A percentile compares a stretch with the other conserved stretches of the same genome.
phyloP scores from a whole-genome alignment of 2,797 vertebrate species.

The Hirundo rustica region DNA sequence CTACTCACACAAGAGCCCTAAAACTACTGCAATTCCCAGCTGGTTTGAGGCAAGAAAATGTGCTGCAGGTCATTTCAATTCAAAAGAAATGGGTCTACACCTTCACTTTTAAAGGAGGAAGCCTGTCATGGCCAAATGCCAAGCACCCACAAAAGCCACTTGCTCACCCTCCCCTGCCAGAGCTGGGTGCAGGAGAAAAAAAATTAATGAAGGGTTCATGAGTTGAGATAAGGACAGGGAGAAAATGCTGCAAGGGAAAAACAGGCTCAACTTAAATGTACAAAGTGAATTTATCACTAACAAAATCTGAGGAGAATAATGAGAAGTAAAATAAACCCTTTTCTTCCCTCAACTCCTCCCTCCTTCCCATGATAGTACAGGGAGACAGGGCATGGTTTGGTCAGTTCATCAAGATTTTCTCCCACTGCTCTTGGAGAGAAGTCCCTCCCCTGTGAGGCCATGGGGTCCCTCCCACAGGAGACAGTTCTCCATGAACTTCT shows the following conservation, averaged over 20 bases:
- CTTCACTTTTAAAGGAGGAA: background rate
- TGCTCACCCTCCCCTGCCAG: background rate
- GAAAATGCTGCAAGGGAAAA: background rate
- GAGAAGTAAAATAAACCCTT: background rate
- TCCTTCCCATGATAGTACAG: fast-evolving
- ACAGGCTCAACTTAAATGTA: too few species aligned
- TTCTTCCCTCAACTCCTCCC: background rate
- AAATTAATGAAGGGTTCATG: background rate
- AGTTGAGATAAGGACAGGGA: too few species aligned
- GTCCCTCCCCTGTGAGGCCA: background rate
- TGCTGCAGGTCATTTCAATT: background rate
- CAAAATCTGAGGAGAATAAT: background rate
- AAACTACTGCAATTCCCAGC: background rate
- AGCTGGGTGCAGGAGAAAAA: background rate
- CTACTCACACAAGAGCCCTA: background rate
- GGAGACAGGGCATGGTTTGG: background rate
- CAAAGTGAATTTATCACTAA: background rate
- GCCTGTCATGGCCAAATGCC: background rate
- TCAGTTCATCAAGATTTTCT: background rate
- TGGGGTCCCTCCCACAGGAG: too few species aligned
- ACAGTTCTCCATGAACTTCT: background rate
- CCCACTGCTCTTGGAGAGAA: too few species aligned
- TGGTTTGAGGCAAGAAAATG: background rate
- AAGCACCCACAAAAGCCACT: background rate
- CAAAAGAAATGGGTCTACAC: background rate